Conservation (phyloP, 2,797 vertebrate species). For the Manis pentadactyla region DNA sequence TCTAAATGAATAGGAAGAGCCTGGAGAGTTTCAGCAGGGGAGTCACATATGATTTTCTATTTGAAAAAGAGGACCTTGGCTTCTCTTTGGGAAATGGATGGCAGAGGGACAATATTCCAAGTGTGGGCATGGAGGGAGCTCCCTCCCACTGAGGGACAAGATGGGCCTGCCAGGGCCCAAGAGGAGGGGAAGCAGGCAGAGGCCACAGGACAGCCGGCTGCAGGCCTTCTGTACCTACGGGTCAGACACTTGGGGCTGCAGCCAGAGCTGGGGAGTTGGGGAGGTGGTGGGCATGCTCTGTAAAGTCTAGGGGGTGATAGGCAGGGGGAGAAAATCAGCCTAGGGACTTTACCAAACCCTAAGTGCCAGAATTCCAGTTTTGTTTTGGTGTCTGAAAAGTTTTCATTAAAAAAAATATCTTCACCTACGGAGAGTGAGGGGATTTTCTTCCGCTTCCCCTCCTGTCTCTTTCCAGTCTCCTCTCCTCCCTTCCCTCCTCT, state of each 20-base stretch:
- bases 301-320: neutral
- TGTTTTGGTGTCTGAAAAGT: neutral
- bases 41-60: neutral
- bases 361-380: neutral
- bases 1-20: neutral
- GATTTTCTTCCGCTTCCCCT: no score
- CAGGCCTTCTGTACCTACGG: neutral
- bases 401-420: neutral
- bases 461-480: neutral
- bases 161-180: accelerated
- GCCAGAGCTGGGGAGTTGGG: neutral
- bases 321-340: neutral
- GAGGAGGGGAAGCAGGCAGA: no score
- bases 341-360: neutral
- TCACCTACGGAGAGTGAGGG: neutral
- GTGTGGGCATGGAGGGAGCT: no score
- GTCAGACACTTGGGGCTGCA: neutral
- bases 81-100: neutral
- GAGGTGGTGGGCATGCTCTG: neutral
- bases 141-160: neutral
- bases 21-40: neutral
- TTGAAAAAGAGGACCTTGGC: neutral
- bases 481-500: no score
- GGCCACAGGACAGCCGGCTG: accelerated
- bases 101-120: neutral